A percentile compares a stretch with the other conserved stretches of the same genome.
These are phyloP conservation scores for Anadara kagoshimensis DNA, from an alignment of 1,140 invertebrate species.

Conservation along the genomic window DNA sequence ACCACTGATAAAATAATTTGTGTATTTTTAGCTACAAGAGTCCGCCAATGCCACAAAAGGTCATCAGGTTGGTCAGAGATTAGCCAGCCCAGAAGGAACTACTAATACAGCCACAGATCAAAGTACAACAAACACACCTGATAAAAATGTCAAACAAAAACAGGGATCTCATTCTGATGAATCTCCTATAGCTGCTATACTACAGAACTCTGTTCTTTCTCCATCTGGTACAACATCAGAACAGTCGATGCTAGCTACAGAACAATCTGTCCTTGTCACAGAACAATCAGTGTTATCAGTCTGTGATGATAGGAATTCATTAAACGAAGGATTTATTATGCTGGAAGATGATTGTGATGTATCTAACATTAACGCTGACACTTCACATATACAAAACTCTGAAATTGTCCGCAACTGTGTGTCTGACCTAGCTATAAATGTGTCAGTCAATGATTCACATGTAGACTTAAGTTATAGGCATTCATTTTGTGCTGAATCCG, in stretches of 20 bases:
- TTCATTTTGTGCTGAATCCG: neutral
- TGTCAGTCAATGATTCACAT: constrained; percentile 15
- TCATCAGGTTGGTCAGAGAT: constrained; percentile 37
- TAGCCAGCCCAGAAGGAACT: constrained; percentile 36
- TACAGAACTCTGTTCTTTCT: too few species aligned
- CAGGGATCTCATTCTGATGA: neutral
- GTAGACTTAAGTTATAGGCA: neutral
- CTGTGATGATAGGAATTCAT: constrained; percentile 42
- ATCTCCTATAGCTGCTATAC: too few species aligned
- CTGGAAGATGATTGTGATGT: constrained; percentile 38
- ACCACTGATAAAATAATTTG: too few species aligned
- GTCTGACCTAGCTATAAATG: constrained; percentile 25
- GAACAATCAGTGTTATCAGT: constrained; percentile 47
- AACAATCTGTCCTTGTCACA: constrained; percentile 7
- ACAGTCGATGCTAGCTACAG: too few species aligned
- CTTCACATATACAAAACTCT: constrained; percentile 12
- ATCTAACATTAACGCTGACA: constrained; percentile 15
- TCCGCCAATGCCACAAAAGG: too few species aligned
- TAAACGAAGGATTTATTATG: constrained; percentile 60
- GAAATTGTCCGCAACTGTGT: constrained; percentile 16
- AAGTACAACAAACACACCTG: neutral
- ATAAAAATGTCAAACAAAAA: neutral
- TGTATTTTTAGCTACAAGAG: too few species aligned
- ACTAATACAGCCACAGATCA: neutral
- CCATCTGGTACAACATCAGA: too few species aligned